Evolutionary conservation across 2,113 vertebrate species (phyloP).

Genomic region (Xenotilapia longispinis): DNA sequence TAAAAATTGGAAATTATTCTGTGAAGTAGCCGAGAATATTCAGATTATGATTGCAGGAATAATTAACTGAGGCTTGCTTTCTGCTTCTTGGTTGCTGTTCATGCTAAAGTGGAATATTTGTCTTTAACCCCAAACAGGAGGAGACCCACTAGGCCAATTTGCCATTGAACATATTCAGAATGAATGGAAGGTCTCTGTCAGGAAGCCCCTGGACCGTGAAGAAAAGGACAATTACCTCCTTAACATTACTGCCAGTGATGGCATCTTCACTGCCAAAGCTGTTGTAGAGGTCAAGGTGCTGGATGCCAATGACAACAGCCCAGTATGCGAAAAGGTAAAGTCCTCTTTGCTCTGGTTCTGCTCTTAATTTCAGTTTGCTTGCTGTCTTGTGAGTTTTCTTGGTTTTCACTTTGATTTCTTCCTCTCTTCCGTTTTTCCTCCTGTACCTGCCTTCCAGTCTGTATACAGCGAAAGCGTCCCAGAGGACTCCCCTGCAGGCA

Average conservation of each 20-base stretch:
- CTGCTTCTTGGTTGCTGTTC: not conserved
- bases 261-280: slow-evolving; percentile 87
- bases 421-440: not conserved
- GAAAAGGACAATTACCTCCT: slow-evolving; percentile 90
- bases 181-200: slow-evolving; percentile 97
- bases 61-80: not conserved
- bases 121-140: slow-evolving; percentile 74
- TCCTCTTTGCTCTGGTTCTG: not conserved
- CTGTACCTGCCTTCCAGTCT: slow-evolving; percentile 60
- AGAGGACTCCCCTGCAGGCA: slow-evolving; percentile 84
- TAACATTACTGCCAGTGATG: slow-evolving; percentile 93
- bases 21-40: not conserved
- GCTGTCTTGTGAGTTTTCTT: not conserved
- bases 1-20: not conserved
- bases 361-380: not conserved
- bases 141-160: slow-evolving; percentile 92
- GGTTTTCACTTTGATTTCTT: not conserved
- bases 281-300: slow-evolving; percentile 95
- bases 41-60: not conserved
- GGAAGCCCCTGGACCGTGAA: slow-evolving; percentile 90
- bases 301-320: slow-evolving; percentile 96
- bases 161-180: slow-evolving; percentile 87
- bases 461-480: slow-evolving; percentile 81
- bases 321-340: slow-evolving; percentile 89
- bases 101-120: slow-evolving; percentile 15